Base-by-base conservation (phyloP, 30 jellyfish, hydroid and myxozoan genomes). In the Pelagia noctiluca region DNA sequence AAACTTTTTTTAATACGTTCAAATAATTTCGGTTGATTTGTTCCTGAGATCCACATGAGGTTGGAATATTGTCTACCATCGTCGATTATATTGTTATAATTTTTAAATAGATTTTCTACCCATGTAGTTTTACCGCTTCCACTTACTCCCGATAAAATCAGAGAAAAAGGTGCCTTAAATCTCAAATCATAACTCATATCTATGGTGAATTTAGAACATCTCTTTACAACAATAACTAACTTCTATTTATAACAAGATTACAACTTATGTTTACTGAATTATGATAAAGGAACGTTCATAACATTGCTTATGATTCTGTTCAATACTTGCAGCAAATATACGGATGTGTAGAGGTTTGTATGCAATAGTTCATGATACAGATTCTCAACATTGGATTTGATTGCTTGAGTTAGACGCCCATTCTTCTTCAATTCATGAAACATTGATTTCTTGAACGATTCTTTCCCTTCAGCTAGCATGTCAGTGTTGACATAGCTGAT, bases 81-180 rank as follows among this genome's bases (percentile, higher is more conserved):
- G 29, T 60, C 49, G 3, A 48, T 60, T 48, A 77, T 50, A 22
- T 0, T n/a, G 8, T 35, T 34, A 34, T 31, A 0, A 35, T 77
- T 0, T 25, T 77, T 48, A 21, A 77, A 23, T n/a, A 77, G 57
- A 3, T 54, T 53, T 63, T 32, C 66, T 19, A 77, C 62, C 88
- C 88, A 77, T 2, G 80, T 77, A n/a, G 88, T 60, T 77, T 77
- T 77, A 42, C n/a, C n/a, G n/a, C n/a, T n/a, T n/a, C n/a, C n/a
- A n/a, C n/a, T n/a, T n/a, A n/a, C n/a, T n/a, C n/a, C n/a, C n/a
- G n/a, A n/a, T n/a, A n/a, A n/a, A n/a, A n/a, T n/a, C n/a, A n/a
- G n/a, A n/a, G n/a, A n/a, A n/a, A n/a, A n/a, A n/a, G n/a, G n/a
- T n/a, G n/a, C n/a, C n/a, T n/a, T n/a, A n/a, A n/a, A n/a, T n/a